These are phyloP conservation scores for Poeciliopsis prolifica DNA, from an alignment of 2,113 vertebrate species.

Conservation along the genomic window DNA sequence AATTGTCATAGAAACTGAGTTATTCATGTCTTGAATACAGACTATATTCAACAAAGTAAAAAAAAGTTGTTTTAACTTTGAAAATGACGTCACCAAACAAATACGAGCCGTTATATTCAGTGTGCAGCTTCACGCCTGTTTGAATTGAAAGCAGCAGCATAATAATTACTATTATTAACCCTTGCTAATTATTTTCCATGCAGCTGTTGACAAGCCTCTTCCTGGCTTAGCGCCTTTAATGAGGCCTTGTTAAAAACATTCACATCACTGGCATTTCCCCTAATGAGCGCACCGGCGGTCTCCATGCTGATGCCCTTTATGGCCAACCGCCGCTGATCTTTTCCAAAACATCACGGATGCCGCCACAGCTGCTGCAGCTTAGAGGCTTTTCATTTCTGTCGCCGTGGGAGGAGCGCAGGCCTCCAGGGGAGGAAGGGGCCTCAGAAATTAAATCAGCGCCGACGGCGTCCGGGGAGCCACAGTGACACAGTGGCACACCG, in stretches of 20 bases:
- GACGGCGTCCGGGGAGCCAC: conserved; percentile 55
- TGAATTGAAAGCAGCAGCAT: conserved; percentile 30
- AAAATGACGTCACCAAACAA: background rate
- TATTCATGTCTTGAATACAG: background rate
- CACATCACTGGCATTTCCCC: conserved; percentile 54
- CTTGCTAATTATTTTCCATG: conserved; percentile 39
- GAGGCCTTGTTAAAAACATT: conserved; percentile 65
- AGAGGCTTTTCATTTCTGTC: conserved; percentile 41
- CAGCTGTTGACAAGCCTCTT: conserved; percentile 49
- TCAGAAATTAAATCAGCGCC: conserved; percentile 68
- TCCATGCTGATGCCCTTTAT: conserved; percentile 48
- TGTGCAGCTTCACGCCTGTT: background rate
- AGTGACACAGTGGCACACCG: conserved; percentile 30
- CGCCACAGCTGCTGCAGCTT: conserved; percentile 35
- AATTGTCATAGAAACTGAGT: background rate
- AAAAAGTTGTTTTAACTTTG: background rate
- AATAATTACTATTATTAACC: conserved; percentile 51
- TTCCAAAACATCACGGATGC: conserved; percentile 67
- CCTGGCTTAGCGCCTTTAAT: conserved; percentile 42
- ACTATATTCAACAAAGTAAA: background rate
- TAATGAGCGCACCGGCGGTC: conserved; percentile 43
- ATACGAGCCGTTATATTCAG: background rate
- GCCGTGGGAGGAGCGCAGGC: conserved; percentile 49
- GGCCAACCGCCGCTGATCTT: conserved; percentile 31
- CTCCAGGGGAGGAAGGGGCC: conserved; percentile 31